These are phyloP conservation scores for Axinella damicornis DNA, from an alignment of 37 sponge, comb jelly and placozoan genomes.

Conservation along the genomic window DNA sequence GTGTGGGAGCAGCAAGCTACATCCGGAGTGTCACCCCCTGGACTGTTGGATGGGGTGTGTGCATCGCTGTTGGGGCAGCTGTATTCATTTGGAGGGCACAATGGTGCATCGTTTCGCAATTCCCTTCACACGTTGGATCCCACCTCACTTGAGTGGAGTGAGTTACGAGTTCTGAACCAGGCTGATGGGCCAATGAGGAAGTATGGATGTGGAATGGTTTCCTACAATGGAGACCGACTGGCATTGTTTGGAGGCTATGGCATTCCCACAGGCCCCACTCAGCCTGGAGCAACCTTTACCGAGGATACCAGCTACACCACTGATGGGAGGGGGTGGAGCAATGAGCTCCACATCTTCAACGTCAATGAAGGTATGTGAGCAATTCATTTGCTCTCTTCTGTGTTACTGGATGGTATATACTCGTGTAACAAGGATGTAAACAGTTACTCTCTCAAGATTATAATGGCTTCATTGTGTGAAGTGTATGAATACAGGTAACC, in stretches of 20 bases:
- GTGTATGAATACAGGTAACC: no score
- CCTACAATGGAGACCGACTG: neutral
- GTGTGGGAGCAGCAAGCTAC: neutral
- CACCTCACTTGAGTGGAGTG: neutral
- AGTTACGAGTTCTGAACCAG: neutral
- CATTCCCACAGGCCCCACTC: neutral
- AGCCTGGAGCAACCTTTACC: slow-evolving; percentile 22
- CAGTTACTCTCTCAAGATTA: no score
- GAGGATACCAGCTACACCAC: neutral
- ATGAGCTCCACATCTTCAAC: slow-evolving; percentile 27
- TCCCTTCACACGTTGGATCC: slow-evolving; percentile 6
- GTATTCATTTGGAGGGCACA: slow-evolving; percentile 8
- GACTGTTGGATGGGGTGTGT: neutral
- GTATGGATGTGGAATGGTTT: slow-evolving; percentile 4
- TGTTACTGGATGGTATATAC: no score
- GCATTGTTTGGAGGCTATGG: slow-evolving; percentile 33
- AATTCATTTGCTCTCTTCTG: no score
- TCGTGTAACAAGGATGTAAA: no score
- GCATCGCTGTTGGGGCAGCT: neutral
- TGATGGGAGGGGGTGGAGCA: slow-evolving; percentile 33
- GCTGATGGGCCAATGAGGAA: neutral
- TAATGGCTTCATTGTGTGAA: no score
- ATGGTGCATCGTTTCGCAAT: neutral
- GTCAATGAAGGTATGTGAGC: neutral
- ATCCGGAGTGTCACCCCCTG: neutral